Conservation (phyloP, 2,888 invertebrate species). For the Lasioglossum marginatum region DNA sequence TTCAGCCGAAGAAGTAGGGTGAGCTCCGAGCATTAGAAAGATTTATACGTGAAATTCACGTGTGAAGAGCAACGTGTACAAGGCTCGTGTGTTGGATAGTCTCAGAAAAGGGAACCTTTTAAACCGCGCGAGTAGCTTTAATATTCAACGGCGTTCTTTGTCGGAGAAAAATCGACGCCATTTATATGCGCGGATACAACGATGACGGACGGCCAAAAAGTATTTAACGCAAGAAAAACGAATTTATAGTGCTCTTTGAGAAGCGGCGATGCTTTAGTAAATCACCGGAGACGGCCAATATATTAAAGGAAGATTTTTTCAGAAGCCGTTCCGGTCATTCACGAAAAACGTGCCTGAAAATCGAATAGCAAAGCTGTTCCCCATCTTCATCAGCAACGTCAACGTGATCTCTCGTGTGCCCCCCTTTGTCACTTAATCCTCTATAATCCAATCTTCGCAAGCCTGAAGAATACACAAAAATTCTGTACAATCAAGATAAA, state of each 20-base stretch:
- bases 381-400: not conserved
- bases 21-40: constrained; percentile 40
- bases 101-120: constrained; percentile 23
- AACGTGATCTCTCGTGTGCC: not conserved
- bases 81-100: not conserved
- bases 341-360: not conserved
- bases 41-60: constrained; percentile 55
- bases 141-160: not conserved
- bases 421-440: not conserved
- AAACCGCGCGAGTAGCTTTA: constrained; percentile 4
- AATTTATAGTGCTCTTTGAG: constrained; percentile 37
- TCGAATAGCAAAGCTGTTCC: not conserved
- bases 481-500: not conserved
- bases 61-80: constrained; percentile 27
- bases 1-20: constrained; percentile 40
- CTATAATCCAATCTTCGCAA: not conserved
- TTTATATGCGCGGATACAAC: not conserved
- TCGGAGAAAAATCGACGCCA: not conserved
- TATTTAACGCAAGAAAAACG: constrained; percentile 16
- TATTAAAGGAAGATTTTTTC: not conserved
- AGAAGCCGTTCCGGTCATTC: not conserved
- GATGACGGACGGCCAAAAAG: not conserved
- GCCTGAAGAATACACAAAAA: not conserved
- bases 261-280: constrained; percentile 10
- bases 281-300: not conserved